phyloP scores from a whole-genome alignment of 1,140 invertebrate species.

The Drosophila lini region DNA sequence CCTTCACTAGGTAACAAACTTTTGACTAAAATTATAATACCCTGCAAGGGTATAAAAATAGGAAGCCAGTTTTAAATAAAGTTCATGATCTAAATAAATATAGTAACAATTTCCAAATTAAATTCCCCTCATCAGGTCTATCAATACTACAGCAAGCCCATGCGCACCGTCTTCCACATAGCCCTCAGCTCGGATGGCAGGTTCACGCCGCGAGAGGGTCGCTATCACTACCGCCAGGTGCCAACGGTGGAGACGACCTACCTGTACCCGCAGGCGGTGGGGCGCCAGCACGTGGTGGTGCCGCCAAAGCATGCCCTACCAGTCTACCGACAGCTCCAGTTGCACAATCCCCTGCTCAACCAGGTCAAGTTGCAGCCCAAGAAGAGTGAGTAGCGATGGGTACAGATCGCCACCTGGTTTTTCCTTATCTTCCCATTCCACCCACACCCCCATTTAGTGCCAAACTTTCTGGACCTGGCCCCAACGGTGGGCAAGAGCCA shows the following conservation, averaged over 20 bases:
- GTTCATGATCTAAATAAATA: not conserved
- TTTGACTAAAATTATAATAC: too few species aligned
- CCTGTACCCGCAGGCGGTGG: slow-evolving; percentile 80
- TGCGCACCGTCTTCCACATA: slow-evolving; percentile 77
- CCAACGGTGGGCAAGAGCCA: slow-evolving; percentile 70
- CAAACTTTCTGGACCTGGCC: slow-evolving; percentile 73
- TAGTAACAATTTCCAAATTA: not conserved
- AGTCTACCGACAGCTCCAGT: slow-evolving; percentile 72
- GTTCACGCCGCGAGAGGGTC: slow-evolving; percentile 72
- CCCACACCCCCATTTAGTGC: slow-evolving; percentile 37
- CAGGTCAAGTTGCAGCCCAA: slow-evolving; percentile 81
- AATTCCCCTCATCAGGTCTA: slow-evolving; percentile 58
- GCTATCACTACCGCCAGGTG: slow-evolving; percentile 70
- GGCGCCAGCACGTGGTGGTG: slow-evolving; percentile 63
- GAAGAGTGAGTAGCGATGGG: slow-evolving; percentile 57
- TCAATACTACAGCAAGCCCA: slow-evolving; percentile 72
- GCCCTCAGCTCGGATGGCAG: slow-evolving; percentile 80
- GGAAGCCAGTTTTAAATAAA: not conserved
- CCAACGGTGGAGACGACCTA: slow-evolving; percentile 82
- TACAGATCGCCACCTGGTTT: not conserved
- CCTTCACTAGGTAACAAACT: too few species aligned
- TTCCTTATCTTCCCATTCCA: slow-evolving; percentile 7
- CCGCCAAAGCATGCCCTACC: slow-evolving; percentile 64
- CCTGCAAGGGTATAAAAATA: not conserved
- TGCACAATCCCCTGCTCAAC: slow-evolving; percentile 80